Base-by-base conservation (phyloP, 2,888 invertebrate species). In the Eumacrocentrus americanus region DNA sequence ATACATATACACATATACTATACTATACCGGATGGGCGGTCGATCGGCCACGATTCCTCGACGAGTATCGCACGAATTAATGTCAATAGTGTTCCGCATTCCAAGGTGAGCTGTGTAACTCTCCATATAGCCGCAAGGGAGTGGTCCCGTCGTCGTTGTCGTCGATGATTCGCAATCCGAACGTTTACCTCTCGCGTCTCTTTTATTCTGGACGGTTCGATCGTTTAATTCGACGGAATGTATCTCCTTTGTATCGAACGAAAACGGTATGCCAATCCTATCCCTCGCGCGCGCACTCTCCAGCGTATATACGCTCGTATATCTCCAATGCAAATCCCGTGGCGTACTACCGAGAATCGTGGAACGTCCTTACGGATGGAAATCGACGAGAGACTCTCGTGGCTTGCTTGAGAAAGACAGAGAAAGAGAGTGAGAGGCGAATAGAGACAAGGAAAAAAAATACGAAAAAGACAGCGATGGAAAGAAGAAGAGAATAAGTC, bases 21-120 rank as follows among this genome's bases (percentile, higher is more conserved):
- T 42, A 42, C 37, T 37, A 37, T 4, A 25, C 55, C 35, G 55
- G 38, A 51, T 22, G 58, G 55, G 50, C 51, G 42, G 38, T 48
- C 50, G 47, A 58, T 52, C 52, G 48, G 55, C 38, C 56, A 59
- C 52, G 59, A 62, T 59, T 60, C 53, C 55, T 57, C 47, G 53
- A 51, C 40, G 59, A 57, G 64, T 62, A 67, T 64, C 58, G 63
- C 65, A 60, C 67, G 65, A 72, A 71, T 72, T 72, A 70, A 73
- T 72, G 70, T 73, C 75, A 73, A 72, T 70, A 67, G 65, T 65
- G 74, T 72, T 72, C 72, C 72, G 72, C 72, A 71, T 76, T 75
- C 74, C 69, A 58, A 54, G 44, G 65, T 61, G 66, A 65, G 38
- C 38, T n/a, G n/a, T n/a, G n/a, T n/a, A n/a, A n/a, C 22, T 35